phyloP scores from a whole-genome alignment of 1,140 invertebrate species.

The Papilio glaucus region DNA sequence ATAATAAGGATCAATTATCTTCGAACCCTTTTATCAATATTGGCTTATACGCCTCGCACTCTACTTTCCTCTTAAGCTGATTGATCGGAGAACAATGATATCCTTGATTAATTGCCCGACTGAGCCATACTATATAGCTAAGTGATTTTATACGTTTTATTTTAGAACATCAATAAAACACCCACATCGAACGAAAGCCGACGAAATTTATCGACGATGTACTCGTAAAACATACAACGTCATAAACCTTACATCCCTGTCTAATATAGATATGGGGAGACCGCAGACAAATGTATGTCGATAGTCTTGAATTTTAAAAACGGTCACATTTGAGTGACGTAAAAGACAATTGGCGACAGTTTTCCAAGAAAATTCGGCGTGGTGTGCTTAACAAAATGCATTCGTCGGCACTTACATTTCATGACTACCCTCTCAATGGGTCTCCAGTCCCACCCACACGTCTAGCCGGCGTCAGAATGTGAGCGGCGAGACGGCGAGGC shows the following conservation, averaged over 20 bases:
- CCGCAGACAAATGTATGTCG: background rate
- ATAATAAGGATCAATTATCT: background rate
- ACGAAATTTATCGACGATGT: conserved; percentile 57
- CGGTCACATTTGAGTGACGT: background rate
- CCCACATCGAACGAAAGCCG: conserved; percentile 47
- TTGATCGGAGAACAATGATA: background rate
- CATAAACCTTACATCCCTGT: conserved; percentile 50
- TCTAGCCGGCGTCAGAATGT: conserved; percentile 59
- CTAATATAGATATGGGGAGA: conserved; percentile 39
- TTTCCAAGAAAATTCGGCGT: conserved; percentile 12
- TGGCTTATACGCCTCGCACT: background rate
- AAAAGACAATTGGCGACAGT: background rate
- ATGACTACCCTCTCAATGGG: conserved; percentile 49
- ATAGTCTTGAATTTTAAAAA: conserved; percentile 24
- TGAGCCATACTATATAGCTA: conserved; percentile 33
- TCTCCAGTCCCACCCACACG: conserved; percentile 44
- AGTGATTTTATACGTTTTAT: conserved; percentile 54
- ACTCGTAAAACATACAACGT: conserved; percentile 48
- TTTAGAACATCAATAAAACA: conserved; percentile 56
- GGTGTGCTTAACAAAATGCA: conserved; percentile 23
- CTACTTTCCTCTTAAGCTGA: conserved; percentile 2
- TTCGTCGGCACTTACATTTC: conserved; percentile 35
- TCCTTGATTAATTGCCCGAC: conserved; percentile 25
- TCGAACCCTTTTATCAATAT: background rate
- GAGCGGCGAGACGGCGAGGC: conserved; percentile 70